Evolutionary conservation across 2,797 vertebrate genomes (phyloP), one percentile per base, ranked within the genome.

Genomic region (Tadarida brasiliensis): DNA sequence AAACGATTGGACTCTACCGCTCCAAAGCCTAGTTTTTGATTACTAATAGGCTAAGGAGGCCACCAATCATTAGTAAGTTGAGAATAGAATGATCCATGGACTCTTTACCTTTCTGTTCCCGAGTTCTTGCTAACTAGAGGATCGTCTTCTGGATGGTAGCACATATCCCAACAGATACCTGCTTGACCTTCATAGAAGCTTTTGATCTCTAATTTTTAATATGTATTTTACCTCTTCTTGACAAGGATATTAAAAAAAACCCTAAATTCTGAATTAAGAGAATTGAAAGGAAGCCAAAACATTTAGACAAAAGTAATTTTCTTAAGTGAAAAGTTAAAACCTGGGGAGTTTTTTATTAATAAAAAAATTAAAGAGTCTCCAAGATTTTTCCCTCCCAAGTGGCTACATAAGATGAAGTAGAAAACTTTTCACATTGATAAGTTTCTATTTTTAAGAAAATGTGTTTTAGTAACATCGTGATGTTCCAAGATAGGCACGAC

Each of bases 301-400:
- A 51, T 71, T 92, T 84, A 80, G 17, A 76, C 49, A 90, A 73
- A 97, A 84, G 57, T 63, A 94, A 57, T 92, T 76, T 70, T 88
- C 11, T 28, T 74, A 86, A 68, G 81, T 54, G 35, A 22, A 91
- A 93, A 94, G 26, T 93, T 85, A 73, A 57, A 94, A 86, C 86
- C 63, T 68, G n/a, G 15, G n/a, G 6, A 70, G 56, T 57, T 76
- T 73, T 90, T 80, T 19, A 12, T 67, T 91, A 83, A 90, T 61
- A 91, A 94, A 95, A 91, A 93, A 15, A 12, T 89, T 17, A 59
- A 35, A 91, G 84, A 86, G 15, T 63, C 44, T 96, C 16, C 76
- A 83, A 87, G 67, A 54, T 63, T 76, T 76, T 73, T 76, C 28
- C 7, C 15, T 22, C 12, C 44, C 28, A 84, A 82, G 9, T 87